phyloP scores from a whole-genome alignment of 30 jellyfish, hydroid and myxozoan species.

The Hydractinia echinata region DNA sequence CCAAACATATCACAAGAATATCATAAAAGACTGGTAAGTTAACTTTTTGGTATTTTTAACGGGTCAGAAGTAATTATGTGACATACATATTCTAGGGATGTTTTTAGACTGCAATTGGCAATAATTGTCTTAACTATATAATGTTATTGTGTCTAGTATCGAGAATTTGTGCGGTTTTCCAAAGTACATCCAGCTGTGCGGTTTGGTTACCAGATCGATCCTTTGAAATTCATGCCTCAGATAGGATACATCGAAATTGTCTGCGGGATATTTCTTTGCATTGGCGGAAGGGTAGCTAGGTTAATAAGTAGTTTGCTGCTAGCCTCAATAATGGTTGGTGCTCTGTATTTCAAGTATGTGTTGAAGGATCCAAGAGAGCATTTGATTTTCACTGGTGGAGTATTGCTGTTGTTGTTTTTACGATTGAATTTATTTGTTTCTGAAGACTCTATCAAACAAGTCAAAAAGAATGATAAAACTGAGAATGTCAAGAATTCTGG shows the following conservation, averaged over 20 bases:
- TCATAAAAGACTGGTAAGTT: slow-evolving; percentile 15
- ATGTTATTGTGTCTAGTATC: slow-evolving; percentile 37
- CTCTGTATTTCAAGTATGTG: slow-evolving; percentile 50
- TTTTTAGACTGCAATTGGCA: too few relatives aligned
- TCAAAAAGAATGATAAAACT: too few relatives aligned
- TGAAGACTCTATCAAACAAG: not conserved
- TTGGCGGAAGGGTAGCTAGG: slow-evolving; percentile 65
- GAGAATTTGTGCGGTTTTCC: slow-evolving; percentile 61
- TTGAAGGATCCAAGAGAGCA: slow-evolving; percentile 38
- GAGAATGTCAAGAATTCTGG: too few relatives aligned
- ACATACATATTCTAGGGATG: too few relatives aligned
- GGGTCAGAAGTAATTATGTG: too few relatives aligned
- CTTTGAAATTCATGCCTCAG: slow-evolving; percentile 70
- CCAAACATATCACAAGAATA: slow-evolving; percentile 23
- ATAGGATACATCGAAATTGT: slow-evolving; percentile 72
- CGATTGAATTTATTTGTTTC: slow-evolving; percentile 49
- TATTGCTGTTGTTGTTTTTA: slow-evolving; percentile 46
- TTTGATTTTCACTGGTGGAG: slow-evolving; percentile 35
- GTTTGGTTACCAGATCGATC: slow-evolving; percentile 71
- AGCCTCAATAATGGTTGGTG: slow-evolving; percentile 83
- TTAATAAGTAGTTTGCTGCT: slow-evolving; percentile 58
- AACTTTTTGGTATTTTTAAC: too few relatives aligned
- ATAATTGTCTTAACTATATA: too few relatives aligned
- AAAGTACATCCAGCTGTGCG: slow-evolving; percentile 78
- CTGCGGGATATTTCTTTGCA: slow-evolving; percentile 53